Evolutionary conservation across 1,140 invertebrate species (phyloP), one percentile per base, ranked within the genome.

Genomic region (Brachionus calyciflorus): DNA sequence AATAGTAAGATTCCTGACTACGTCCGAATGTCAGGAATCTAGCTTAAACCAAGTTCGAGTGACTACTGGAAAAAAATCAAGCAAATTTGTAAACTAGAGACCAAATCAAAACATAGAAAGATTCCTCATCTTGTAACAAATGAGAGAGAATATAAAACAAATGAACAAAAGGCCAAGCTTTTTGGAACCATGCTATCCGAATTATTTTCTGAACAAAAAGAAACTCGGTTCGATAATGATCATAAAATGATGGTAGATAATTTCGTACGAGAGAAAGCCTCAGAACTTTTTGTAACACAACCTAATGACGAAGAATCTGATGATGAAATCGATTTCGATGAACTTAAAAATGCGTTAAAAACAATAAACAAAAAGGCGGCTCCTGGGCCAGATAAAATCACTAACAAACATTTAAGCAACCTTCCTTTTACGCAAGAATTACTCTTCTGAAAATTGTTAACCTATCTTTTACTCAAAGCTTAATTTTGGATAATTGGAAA

Each of bases 11-110:
- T n/a, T n/a, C n/a, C n/a, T n/a, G n/a, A n/a, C n/a, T n/a, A n/a
- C n/a, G n/a, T n/a, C n/a, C n/a, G n/a, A n/a, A n/a, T n/a, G n/a
- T n/a, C n/a, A n/a, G n/a, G n/a, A 19, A 21, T 19, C 21, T 24
- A 55, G 26, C 26, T 10, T 26, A 55, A 55, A 55, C 21, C 19
- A 12, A 24, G 26, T 28, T 55, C 51, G 21, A 24, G 19, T 55
- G 51, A 55, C 21, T 55, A 55, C 26, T 55, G 51, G 51, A 55
- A 24, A 26, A 55, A 55, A 55, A 55, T 55, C 26, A 55, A 55
- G 26, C 51, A 55, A 55, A 55, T 55, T 24, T 24, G 51, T 26
- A 55, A 17, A 21, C 24, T 55, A 3, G 51, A 55, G 26, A 24
- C 21, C 51, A 55, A 55, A 12, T 12, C 21, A 26, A 55, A 55